These are phyloP conservation scores for Mamestra brassicae DNA, from an alignment of 2,888 invertebrate species.

Conservation along the genomic window DNA sequence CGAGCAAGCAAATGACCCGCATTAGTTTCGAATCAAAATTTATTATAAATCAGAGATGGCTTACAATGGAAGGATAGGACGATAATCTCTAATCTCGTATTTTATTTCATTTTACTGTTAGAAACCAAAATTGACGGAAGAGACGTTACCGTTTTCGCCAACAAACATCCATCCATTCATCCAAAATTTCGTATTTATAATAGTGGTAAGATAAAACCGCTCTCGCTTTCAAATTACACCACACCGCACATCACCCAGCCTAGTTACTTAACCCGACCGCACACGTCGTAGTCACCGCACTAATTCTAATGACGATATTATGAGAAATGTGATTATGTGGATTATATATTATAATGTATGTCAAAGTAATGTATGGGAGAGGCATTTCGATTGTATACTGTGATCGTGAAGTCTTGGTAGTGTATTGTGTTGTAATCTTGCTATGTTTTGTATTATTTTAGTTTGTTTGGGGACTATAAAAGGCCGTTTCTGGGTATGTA, in stretches of 20 bases:
- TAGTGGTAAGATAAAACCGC: not conserved
- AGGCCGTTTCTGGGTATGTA: not conserved
- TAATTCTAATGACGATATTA: conserved; percentile 91
- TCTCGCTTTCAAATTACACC: conserved; percentile 25
- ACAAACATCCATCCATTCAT: too few species aligned
- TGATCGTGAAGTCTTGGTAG: conserved; percentile 72
- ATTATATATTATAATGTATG: conserved; percentile 89
- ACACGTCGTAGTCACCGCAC: conserved; percentile 83
- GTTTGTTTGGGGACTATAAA: not conserved
- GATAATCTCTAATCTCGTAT: too few species aligned
- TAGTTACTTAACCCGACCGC: conserved; percentile 80
- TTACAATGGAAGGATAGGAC: too few species aligned
- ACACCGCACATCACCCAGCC: conserved; percentile 43
- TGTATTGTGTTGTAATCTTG: conserved; percentile 51
- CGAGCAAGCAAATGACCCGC: too few species aligned
- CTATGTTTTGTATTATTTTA: not conserved
- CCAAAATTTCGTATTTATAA: too few species aligned
- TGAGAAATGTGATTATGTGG: conserved; percentile 89
- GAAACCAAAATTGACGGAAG: too few species aligned
- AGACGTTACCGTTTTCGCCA: too few species aligned
- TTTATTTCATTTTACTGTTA: too few species aligned
- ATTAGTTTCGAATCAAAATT: too few species aligned
- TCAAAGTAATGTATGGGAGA: conserved; percentile 88
- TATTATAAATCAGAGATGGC: too few species aligned
- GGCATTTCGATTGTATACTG: conserved; percentile 74